Evolutionary conservation across 2,888 invertebrate species (phyloP).

Genomic region (Pocota personata): DNA sequence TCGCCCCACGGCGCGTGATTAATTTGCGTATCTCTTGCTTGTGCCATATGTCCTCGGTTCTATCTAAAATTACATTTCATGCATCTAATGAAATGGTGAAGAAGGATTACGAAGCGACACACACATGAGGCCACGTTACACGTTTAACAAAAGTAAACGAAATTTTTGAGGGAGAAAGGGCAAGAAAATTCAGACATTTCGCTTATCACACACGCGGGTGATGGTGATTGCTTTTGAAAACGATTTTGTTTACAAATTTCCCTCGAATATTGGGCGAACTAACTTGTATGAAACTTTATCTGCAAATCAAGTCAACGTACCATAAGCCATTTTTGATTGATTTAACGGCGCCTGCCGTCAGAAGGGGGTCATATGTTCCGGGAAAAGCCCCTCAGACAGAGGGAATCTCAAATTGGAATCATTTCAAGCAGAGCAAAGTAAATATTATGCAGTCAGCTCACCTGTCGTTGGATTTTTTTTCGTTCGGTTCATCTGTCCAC

Average conservation of each 20-base stretch:
- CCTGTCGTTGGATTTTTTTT: conserved; percentile 27
- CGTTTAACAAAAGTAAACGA: conserved; percentile 5
- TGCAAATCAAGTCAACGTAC: conserved; percentile 13
- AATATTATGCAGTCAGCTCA: conserved; percentile 16
- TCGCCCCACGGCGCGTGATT: background rate
- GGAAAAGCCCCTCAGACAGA: background rate
- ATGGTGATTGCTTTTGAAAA: conserved; percentile 2
- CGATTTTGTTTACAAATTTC: conserved; percentile 6
- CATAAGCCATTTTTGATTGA: conserved; percentile 40
- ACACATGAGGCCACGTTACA: conserved; percentile 20
- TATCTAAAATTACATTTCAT: conserved; percentile 72
- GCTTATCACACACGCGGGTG: background rate
- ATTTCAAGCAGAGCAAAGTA: conserved; percentile 3
- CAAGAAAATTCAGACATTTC: background rate
- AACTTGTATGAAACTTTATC: background rate
- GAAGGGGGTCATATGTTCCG: background rate
- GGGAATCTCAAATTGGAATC: background rate
- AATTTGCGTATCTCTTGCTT: conserved; percentile 13
- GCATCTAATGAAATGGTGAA: conserved; percentile 69
- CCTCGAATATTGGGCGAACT: background rate
- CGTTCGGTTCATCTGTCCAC: background rate
- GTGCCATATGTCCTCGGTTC: conserved; percentile 57
- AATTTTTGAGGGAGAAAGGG: background rate
- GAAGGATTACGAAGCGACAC: conserved; percentile 59
- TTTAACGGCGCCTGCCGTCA: conserved; percentile 9